Evolutionary conservation across 2,113 vertebrate genomes (phyloP), one percentile per base, ranked within the genome.

Genomic region (Mesembrinibis cayennensis): DNA sequence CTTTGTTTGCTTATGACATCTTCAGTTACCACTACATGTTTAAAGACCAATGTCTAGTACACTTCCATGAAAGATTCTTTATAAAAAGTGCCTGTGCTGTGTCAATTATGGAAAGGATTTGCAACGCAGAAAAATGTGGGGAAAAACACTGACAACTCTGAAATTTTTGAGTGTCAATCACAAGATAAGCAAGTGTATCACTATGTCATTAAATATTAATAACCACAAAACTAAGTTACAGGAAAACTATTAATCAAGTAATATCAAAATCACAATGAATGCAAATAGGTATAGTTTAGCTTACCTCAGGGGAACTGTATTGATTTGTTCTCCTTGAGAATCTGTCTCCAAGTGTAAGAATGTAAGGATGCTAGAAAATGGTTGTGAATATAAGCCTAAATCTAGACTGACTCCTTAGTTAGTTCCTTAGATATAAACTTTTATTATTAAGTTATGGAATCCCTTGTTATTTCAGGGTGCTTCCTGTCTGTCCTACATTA

Each of bases 1-100:
- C 45, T 94, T 91, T 86, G 17, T 92, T 89, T 92, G 50, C 42
- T 89, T 71, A 87, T 89, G 72, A 84, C 89, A 87, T 84, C 81
- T 89, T 74, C 15, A 78, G 42, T 91, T 91, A 74, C 23, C 9
- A 34, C 53, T 59, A 45, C 4, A 7, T 63, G 14, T 71, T 91
- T 84, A 66, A 93, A 91, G 69, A 67, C 27, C 23, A 69, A 47
- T 44, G 23, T 27, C 42, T 87, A 49, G 16, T 53, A 71, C 8
- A 52, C 5, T 56, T 82, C 29, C 34, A 36, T 63, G 30, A 78
- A 95, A 92, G 29, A 38, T 10, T 73, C 38, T 95, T 86, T 47
- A 50, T 36, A 47, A 50, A 62, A 82, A 67, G 10, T 52, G 36
- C 11, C 23, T 77, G 26, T 55, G 38, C 42, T 45, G 5, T 72